Conservation (phyloP, 2,888 invertebrate genomes). For the Platynereis dumerilii region DNA sequence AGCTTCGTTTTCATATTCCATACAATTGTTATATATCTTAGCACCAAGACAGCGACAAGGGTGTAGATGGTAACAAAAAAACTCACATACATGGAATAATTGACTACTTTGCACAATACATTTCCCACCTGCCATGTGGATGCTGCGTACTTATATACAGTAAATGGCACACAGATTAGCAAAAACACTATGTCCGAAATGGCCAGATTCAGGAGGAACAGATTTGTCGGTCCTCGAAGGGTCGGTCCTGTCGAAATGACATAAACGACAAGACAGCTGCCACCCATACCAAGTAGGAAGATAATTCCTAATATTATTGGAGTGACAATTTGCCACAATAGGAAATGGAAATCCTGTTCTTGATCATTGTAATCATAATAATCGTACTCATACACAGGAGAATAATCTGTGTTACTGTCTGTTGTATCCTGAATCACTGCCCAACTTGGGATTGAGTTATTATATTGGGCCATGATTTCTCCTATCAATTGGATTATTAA, state of each 20-base stretch:
- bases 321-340: slow-evolving; percentile 20
- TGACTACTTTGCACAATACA: slow-evolving; percentile 31
- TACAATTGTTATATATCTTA: slow-evolving; percentile 36
- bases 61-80: slow-evolving; percentile 39
- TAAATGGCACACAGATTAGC: slow-evolving; percentile 37
- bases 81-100: slow-evolving; percentile 37
- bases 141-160: slow-evolving; percentile 31
- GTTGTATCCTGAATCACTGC: too few relatives aligned
- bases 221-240: slow-evolving; percentile 33
- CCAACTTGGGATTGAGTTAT: too few relatives aligned
- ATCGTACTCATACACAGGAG: not conserved
- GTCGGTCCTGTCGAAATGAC: slow-evolving; percentile 33
- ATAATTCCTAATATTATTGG: slow-evolving; percentile 32
- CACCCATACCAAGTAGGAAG: slow-evolving; percentile 30
- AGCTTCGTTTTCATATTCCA: not conserved
- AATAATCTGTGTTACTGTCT: not conserved
- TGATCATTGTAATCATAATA: slow-evolving; percentile 10
- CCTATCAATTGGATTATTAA: too few relatives aligned
- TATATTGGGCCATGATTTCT: too few relatives aligned
- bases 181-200: slow-evolving; percentile 39
- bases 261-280: slow-evolving; percentile 38
- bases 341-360: slow-evolving; percentile 20
- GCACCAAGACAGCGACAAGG: slow-evolving; percentile 36
- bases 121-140: slow-evolving; percentile 26
- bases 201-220: slow-evolving; percentile 38